Base-by-base conservation (phyloP, 2,888 invertebrate genomes). In the Nomada flava region DNA sequence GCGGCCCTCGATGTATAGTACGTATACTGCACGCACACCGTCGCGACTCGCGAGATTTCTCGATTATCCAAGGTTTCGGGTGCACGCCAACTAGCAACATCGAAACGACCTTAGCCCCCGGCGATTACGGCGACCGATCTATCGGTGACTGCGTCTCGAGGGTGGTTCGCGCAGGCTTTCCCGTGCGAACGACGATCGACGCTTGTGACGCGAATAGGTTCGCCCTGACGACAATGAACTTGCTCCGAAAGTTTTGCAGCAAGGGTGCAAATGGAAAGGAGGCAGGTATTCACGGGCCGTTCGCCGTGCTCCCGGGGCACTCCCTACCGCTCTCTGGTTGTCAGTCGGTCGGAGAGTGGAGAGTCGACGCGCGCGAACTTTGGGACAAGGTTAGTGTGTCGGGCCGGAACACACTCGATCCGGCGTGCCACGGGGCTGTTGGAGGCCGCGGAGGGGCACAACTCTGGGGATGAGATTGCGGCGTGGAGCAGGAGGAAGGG, bases 351-450 rank as follows among this genome's bases (percentile, higher is more conserved):
- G 71, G 57, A 0, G 15, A n/a, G 20, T 57, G 44, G 74, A 36
- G 36, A 36, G 36, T 7, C 53, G 44, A 15, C 68, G 67, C 85
- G 50, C 59, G 85, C 82, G 82, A 85, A 89, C 79, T 90, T 90
- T 82, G 89, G 89, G 90, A 91, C 90, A 91, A 90, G 91, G 91
- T 91, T 91, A 91, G 87, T 90, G 90, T 91, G 91, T 89, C 91
- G 91, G 76, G 72, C 74, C 83, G 85, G 75, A 79, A 84, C 81
- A 84, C 86, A 80, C 86, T 84, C 81, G 86, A 80, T 84, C 87
- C 81, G 87, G 83, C 85, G 82, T 44, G 63, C 57, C 70, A 70
- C 62, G 65, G 65, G 76, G 44, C 36, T 36, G 68, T 29, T 29
- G 68, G 23, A 15, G 10, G 15, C 13, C 60, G 69, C n/a, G 20